Evolutionary conservation across 2,888 invertebrate genomes (phyloP), one percentile per base, ranked within the genome.

Genomic region (Drosophila fungiperda): DNA sequence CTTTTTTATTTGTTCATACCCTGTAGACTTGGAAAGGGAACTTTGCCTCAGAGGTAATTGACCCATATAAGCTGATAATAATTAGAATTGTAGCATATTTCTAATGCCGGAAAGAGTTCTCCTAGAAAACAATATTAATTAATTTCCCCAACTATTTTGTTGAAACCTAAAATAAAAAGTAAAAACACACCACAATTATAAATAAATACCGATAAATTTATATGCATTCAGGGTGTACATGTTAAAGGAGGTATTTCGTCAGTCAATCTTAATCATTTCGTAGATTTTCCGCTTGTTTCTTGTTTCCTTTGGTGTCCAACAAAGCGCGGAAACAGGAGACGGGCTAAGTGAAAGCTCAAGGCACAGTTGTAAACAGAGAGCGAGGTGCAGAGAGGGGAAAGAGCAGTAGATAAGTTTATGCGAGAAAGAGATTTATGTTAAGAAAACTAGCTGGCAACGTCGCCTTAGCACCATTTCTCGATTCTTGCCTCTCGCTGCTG

Each of bases 401-500:
- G 32, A 45, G 53, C 35, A 9, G n/a, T 23, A 60, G 78, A 76
- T 73, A 85, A 85, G 80, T 80, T 75, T 59, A 73, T 61, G 80
- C 78, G 62, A 72, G 75, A 73, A 76, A 71, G 68, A 83, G 89
- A 87, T 87, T 87, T 87, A 87, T 87, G 89, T 78, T 83, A 77
- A 73, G 76, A 75, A 75, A 89, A 83, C 72, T 76, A 77, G 73
- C 75, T 75, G 67, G 78, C 76, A 64, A 55, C 71, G 82, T 65
- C 71, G 82, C 67, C 64, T 68, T 53, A 32, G 62, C 63, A 32
- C 17, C 52, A 57, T 54, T 61, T 36, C 11, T 33, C 35, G 36
- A 36, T 36, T 40, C 32, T 32, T 17, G 17, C 54, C 2, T 8
- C 8, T 12, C 45, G 23, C 54, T 23, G 26, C 6, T 20, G 40